These are phyloP conservation scores for Chiloscyllium punctatum DNA, from an alignment of 2,797 vertebrate genomes.

Conservation along the genomic window DNA sequence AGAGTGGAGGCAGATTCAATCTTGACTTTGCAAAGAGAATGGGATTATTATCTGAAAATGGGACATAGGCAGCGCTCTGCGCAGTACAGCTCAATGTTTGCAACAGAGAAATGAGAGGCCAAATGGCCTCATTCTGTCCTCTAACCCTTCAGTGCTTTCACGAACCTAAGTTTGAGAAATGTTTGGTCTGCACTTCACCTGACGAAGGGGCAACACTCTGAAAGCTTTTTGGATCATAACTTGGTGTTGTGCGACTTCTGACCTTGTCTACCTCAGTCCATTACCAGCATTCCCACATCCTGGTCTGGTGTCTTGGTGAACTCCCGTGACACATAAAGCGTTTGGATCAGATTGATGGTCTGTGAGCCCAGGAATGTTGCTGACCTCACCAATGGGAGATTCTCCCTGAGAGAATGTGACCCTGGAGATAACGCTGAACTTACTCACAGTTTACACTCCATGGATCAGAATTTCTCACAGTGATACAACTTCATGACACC, in stretches of 20 bases:
- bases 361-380: neutral
- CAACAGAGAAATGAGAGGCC: neutral
- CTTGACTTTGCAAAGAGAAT: no score
- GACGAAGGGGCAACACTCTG: no score
- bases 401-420: neutral
- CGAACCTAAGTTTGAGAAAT: no score
- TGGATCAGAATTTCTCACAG: no score
- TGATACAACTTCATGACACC: neutral
- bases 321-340: neutral
- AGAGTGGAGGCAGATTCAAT: no score
- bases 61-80: no score
- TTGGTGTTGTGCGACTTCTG: no score
- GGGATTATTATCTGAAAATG: no score
- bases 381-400: neutral
- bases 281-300: no score
- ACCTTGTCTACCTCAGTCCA: no score
- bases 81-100: no score
- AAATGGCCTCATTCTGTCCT: neutral
- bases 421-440: neutral
- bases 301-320: neutral
- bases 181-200: neutral
- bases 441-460: neutral
- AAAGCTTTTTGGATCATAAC: no score
- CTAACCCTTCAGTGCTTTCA: neutral
- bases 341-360: neutral